Percentiles rank a stretch among this genome's conserved stretches.
Conservation (phyloP, 2,888 invertebrate genomes). For the Drosophila crucigera region DNA sequence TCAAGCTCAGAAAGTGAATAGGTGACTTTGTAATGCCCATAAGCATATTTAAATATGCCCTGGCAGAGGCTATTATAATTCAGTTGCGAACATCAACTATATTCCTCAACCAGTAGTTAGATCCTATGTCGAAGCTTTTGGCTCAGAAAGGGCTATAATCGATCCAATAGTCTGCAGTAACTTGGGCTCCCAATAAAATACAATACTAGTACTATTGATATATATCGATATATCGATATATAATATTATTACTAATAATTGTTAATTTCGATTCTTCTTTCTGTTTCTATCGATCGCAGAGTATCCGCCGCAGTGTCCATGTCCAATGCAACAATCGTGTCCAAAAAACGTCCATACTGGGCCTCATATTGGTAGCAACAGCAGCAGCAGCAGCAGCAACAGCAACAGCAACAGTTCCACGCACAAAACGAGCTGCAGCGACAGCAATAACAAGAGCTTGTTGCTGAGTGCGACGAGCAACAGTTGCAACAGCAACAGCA, state of each 20-base stretch:
- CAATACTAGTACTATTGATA: no score
- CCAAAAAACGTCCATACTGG: conserved; percentile 99
- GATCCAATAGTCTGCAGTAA: not conserved
- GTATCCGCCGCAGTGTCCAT: conserved; percentile 89
- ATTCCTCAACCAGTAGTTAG: not conserved
- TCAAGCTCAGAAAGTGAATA: not conserved
- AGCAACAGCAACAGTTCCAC: conserved; percentile 51
- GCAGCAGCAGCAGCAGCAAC: conserved; percentile 85
- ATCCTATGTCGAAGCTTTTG: not conserved
- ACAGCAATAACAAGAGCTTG: conserved; percentile 56
- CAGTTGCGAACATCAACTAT: not conserved
- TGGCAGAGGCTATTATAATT: not conserved
- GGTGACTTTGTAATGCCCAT: not conserved
- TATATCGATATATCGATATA: no score
- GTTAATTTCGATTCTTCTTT: not conserved
- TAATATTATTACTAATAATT: no score
- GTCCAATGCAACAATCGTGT: conserved; percentile 97
- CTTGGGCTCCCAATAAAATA: not conserved
- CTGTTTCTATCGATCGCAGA: conserved; percentile 80
- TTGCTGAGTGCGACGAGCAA: conserved; percentile 75
- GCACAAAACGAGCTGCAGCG: conserved; percentile 11
- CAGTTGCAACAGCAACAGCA: conserved; percentile 47
- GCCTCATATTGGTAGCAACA: conserved; percentile 98
- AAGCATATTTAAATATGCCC: not conserved
- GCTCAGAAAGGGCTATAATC: not conserved